Base-by-base conservation (phyloP, 2,113 vertebrate genomes). In the Tapirus terrestris region DNA sequence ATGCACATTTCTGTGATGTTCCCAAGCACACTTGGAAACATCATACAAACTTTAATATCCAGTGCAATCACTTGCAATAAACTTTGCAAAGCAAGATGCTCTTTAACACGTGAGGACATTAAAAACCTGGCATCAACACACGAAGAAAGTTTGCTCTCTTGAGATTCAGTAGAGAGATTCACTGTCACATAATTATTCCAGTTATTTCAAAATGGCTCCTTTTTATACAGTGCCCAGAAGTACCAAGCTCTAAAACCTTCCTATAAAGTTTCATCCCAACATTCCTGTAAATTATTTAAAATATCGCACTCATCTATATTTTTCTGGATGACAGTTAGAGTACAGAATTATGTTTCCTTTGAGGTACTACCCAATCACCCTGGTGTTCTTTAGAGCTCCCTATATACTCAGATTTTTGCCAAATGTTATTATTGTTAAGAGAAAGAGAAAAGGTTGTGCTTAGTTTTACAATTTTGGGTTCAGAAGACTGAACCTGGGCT, bases 151-250 rank as follows among this genome's bases (percentile, higher is more conserved):
- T n/a, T 86, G 21, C n/a, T 89, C 53, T 72, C 53, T 29, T 61
- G 82, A 67, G 61, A 76, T 90, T 95, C 51, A 39, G 51, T 39
- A 87, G 80, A 95, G 79, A 80, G 77, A 76, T 65, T 48, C 39
- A 13, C 12, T 48, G 60, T 67, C 92, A 84, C 48, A 85, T 67
- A 91, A 65, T 76, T 31, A 70, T n/a, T 85, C 43, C 61, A 89
- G 82, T 94, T 88, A 86, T 94, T 65, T 96, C 51, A 72, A 76
- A 83, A 72, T 23, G 29, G 18, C n/a, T 68, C 72, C 21, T 77
- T 43, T 70, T 39, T n/a, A 58, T 51, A 16, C 2, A 48, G 51
- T 65, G 58, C 63, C 86, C 72, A 91, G 61, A 92, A 75, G 29
- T 18, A 51, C 11, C 16, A 45, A 29, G 8, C 39, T 91, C 58